Evolutionary conservation across 2,797 vertebrate genomes (phyloP).

Genomic region (Labroides dimidiatus): DNA sequence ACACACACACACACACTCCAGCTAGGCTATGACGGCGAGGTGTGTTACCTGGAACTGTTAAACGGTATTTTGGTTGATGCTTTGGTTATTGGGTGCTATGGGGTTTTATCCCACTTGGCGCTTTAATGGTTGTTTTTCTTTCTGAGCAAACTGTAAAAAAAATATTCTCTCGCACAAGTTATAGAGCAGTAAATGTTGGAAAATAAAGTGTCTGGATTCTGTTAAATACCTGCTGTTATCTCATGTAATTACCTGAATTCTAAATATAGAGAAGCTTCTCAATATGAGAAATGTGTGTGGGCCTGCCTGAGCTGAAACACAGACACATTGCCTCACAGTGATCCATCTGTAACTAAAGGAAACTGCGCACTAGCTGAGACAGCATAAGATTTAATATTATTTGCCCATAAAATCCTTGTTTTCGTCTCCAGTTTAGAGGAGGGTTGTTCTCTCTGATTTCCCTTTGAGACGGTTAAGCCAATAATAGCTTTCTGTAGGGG

Average conservation of each 20-base stretch:
- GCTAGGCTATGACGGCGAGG: constrained; percentile 2
- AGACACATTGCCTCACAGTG: not conserved
- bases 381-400: not conserved
- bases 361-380: not conserved
- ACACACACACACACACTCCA: not conserved
- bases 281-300: constrained; percentile 21
- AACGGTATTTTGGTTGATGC: constrained; percentile 57
- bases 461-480: not conserved
- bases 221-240: constrained; percentile 38
- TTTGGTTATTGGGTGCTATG: constrained; percentile 60
- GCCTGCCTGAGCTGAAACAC: not conserved
- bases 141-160: constrained; percentile 35
- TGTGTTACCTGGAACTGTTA: constrained; percentile 59
- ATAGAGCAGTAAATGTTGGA: constrained; percentile 44
- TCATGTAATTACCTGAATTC: constrained; percentile 48
- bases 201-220: constrained; percentile 46
- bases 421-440: not conserved
- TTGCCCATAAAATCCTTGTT: not conserved
- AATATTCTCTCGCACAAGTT: constrained; percentile 27
- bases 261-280: constrained; percentile 7
- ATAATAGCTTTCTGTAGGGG: not conserved
- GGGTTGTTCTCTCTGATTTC: not conserved
- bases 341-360: not conserved
- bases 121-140: constrained; percentile 57
- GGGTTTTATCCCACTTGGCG: constrained; percentile 58